Base-by-base conservation (phyloP, 2,113 vertebrate genomes). In the Bombycilla garrulus region DNA sequence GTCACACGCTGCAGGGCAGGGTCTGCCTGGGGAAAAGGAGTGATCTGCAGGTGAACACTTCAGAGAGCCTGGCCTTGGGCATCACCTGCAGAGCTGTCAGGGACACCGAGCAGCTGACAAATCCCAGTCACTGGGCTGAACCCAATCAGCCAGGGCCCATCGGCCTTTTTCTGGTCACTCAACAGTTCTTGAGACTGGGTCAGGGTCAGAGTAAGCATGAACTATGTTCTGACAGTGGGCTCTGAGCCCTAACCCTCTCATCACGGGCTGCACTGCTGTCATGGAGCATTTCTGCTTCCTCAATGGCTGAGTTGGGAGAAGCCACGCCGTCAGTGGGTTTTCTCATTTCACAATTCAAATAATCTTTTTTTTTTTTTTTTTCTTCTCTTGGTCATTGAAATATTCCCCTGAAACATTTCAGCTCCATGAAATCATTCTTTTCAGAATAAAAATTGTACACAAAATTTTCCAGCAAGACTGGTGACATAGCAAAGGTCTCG, bases 1-100 rank as follows among this genome's bases (percentile, higher is more conserved):
- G 38, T 85, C 72, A 66, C 2, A 1, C 0, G 2, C 45, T 36
- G 70, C 6, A 10, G 44, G 64, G 51, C 38, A 29, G 1, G 2
- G 14, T 40, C 48, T 81, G 67, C 45, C 35, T 5, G 0, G 42
- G 40, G 69, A 36, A 60, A 71, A 66, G 62, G 40, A 67, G 6
- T 12, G 35, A 29, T 4, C 33, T 53, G 81, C 22, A 58, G 50
- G 28, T 20, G 47, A 56, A 10, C 0, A 4, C 33, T 31, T 7
- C 26, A 77, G 26, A 62, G 14, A 64, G 23, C 62, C 56, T 22
- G 48, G 38, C 77, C 64, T 28, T 2, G 0, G 36, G 50, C 56
- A 72, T 29, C 76, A 47, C 6, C 61, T 0, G 1, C 38, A n/a
- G 67, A n/a, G 17, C 42, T 28, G 3, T 2, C 51, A 24, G 51